Base-by-base conservation (phyloP, 2,888 invertebrate genomes). In the Cephonodes hylas region DNA sequence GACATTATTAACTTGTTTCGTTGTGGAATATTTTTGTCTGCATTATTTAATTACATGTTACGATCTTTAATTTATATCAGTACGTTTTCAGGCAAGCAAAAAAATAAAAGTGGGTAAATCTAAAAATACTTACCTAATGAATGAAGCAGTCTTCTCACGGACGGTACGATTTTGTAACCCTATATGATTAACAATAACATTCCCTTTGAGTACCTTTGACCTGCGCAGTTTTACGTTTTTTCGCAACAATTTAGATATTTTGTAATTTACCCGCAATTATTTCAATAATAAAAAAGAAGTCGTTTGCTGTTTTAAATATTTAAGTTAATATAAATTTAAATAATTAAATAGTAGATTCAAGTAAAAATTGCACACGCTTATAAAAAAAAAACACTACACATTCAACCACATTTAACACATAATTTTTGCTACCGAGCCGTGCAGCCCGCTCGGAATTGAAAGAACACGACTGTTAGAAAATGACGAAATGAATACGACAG, bases 51-150 rank as follows among this genome's bases (percentile, higher is more conserved):
- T 38, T 34, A 38, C 27, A 13, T 20, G 20, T 18, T 0, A 1
- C 2, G 3, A 20, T 38, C 22, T 1, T 22, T 34, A 34, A 42
- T 10, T 38, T 22, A 13, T 20, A 3, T 2, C 34, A n/a, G 4
- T 8, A 18, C 3, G 18, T 20, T 20, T 1, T 22, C 10, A 44
- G 15, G 3, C 3, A 44, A 10, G 3, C 20, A 10, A 10, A 20
- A 20, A 10, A 20, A 44, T 44, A 44, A 44, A 44, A 8, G 7
- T 20, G 20, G 20, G 44, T 44, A 20, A 44, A 53, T 53, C 18
- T 53, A 48, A 53, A 53, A 20, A 67, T 74, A 73, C 73, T 68
- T 68, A 75, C 75, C 34, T 42, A 57, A 8, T 46, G 15, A 38
- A 46, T 64, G 63, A 62, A 64, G 60, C 65, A 68, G 68, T 67